phyloP scores from a whole-genome alignment of 2,113 vertebrate genomes.

The Perca schrenkii region DNA sequence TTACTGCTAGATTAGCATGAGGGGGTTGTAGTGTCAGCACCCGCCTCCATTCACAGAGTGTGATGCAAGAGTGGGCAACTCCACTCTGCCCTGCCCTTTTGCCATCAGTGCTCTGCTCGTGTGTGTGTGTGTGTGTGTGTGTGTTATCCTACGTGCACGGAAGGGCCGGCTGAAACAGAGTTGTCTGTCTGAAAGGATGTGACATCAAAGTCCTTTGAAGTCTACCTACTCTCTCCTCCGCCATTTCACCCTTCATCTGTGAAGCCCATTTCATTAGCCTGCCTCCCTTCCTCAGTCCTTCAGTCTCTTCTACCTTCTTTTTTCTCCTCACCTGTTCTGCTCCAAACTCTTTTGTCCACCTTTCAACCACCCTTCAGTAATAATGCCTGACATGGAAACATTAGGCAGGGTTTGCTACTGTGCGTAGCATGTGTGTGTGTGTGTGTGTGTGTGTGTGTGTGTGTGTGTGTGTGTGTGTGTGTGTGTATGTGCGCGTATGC shows the following conservation, averaged over 20 bases:
- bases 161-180: conserved; percentile 58
- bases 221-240: conserved; percentile 60
- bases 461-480: background rate
- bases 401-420: background rate
- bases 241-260: conserved; percentile 68
- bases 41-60: conserved; percentile 67
- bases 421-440: background rate
- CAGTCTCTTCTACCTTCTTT: conserved; percentile 33
- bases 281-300: conserved; percentile 17
- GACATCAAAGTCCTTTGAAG: conserved; percentile 82
- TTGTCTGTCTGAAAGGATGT: conserved; percentile 78
- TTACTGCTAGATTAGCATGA: conserved; percentile 77
- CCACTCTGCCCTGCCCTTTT: conserved; percentile 73
- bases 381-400: conserved; percentile 13
- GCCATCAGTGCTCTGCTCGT: conserved; percentile 45
- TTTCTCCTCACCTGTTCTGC: conserved; percentile 51
- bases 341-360: conserved; percentile 33
- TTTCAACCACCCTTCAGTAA: conserved; percentile 24
- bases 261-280: conserved; percentile 62
- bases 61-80: conserved; percentile 81
- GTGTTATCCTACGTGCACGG: conserved; percentile 15
- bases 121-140: conserved; percentile 17
- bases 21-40: conserved; percentile 75
- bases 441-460: background rate
- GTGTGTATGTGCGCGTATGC: background rate